These are phyloP conservation scores for Linnaemya tessellans DNA, from an alignment of 2,888 invertebrate species.

Conservation along the genomic window DNA sequence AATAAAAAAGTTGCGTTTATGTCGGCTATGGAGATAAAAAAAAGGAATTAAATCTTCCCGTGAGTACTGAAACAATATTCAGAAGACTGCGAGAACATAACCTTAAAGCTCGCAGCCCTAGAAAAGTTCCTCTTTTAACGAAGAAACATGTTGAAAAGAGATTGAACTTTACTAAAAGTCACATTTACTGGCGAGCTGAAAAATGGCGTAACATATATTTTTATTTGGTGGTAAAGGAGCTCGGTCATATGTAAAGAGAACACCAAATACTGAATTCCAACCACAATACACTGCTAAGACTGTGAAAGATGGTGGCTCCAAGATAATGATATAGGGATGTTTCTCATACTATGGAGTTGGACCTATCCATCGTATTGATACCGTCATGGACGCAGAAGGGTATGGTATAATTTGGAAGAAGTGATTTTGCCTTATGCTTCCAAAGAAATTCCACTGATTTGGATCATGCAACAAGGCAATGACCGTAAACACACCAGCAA, in stretches of 20 bases:
- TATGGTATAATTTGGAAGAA: not conserved
- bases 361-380: not conserved
- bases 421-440: not conserved
- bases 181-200: not conserved
- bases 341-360: slow-evolving; percentile 9
- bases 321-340: not conserved
- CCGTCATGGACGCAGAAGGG: not conserved
- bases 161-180: not conserved
- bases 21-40: slow-evolving; percentile 10
- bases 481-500: not conserved
- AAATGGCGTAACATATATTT: not conserved
- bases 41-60: not conserved
- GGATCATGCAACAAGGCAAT: not conserved
- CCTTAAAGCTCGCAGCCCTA: not conserved
- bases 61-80: not conserved
- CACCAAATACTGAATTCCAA: not conserved
- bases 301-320: not conserved
- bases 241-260: not conserved
- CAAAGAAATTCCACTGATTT: not conserved
- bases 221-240: not conserved
- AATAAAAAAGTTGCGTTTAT: too few relatives aligned
- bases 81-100: not conserved
- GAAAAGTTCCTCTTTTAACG: slow-evolving; percentile 9
- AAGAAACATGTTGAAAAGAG: not conserved
- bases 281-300: not conserved